Percentiles rank a stretch among this genome's conserved stretches.
Conservation (phyloP, 1,140 invertebrate genomes). For the Uloborus diversus region DNA sequence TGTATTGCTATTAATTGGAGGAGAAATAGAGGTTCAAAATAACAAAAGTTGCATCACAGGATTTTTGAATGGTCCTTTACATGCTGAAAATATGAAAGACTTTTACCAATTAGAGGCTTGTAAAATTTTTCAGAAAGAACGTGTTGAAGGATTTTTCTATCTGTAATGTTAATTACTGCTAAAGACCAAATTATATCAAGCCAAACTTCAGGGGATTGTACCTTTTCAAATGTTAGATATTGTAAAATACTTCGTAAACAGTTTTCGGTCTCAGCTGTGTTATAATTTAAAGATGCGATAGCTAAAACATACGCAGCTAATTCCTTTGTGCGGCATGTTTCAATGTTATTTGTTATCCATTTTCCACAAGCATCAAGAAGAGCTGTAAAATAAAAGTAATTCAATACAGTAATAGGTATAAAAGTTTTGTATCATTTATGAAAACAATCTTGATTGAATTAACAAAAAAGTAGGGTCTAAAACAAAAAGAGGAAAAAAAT, state of each 20-base stretch:
- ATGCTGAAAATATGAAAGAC: no score
- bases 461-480: no score
- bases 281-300: background rate
- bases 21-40: no score
- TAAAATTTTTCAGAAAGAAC: slow-evolving; percentile 23
- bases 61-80: no score
- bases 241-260: background rate
- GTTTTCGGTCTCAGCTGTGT: background rate
- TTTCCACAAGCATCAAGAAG: slow-evolving; percentile 18
- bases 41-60: no score
- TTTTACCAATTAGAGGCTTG: slow-evolving; percentile 33
- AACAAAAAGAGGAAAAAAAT: no score
- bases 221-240: background rate
- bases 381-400: background rate
- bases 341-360: slow-evolving; percentile 25
- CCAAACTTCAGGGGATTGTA: background rate
- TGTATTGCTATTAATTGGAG: no score
- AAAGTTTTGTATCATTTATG: background rate
- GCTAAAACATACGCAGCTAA: slow-evolving; percentile 21
- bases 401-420: background rate
- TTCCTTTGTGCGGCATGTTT: slow-evolving; percentile 2
- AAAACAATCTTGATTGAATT: no score
- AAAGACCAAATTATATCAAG: slow-evolving; percentile 40
- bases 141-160: slow-evolving; percentile 5
- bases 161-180: background rate